phyloP scores from a whole-genome alignment of 2,797 vertebrate species.

The Microcaecilia unicolor region DNA sequence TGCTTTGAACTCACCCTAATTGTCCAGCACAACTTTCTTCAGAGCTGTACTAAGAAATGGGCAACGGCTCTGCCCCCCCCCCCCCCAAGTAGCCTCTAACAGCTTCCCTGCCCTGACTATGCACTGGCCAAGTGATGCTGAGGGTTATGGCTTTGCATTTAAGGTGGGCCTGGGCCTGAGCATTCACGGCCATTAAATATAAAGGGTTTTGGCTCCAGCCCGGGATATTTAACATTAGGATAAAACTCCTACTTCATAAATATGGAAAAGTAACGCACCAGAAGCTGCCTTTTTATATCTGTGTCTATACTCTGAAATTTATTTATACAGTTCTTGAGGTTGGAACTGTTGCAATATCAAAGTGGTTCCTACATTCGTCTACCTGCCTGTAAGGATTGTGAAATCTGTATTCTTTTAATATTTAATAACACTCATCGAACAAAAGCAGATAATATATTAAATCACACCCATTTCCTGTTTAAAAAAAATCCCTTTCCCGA shows the following conservation, averaged over 20 bases:
- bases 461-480: neutral
- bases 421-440: conserved; percentile 4
- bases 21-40: too few species aligned
- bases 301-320: too few species aligned
- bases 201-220: neutral
- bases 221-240: conserved; percentile 2
- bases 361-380: too few species aligned
- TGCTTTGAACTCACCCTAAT: too few species aligned
- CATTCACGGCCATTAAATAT: neutral
- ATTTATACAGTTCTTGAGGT: neutral
- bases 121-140: too few species aligned
- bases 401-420: conserved; percentile 7
- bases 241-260: neutral
- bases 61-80: too few species aligned
- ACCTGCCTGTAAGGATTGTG: neutral
- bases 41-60: too few species aligned
- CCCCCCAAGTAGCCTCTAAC: neutral
- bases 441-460: neutral
- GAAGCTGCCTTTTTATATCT: too few species aligned
- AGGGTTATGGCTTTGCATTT: neutral
- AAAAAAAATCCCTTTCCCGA: too few species aligned
- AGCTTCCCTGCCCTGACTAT: neutral
- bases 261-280: neutral
- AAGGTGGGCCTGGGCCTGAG: neutral
- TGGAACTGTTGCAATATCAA: too few species aligned